These are phyloP conservation scores for Chaenogobius annularis DNA, from an alignment of 2,113 vertebrate species.

Conservation along the genomic window DNA sequence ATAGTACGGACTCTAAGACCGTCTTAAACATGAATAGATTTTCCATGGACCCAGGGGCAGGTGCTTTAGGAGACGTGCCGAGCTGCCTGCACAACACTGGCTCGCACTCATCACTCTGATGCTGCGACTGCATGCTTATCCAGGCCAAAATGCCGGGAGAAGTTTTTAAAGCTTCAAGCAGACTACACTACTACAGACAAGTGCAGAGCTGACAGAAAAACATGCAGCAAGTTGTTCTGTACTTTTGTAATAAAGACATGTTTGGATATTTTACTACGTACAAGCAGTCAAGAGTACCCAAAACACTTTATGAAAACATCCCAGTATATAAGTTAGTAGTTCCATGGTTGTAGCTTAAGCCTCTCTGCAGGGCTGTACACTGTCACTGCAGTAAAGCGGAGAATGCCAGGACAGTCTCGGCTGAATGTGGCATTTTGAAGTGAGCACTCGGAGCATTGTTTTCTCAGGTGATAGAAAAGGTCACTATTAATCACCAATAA, in stretches of 20 bases:
- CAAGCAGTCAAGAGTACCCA: not conserved
- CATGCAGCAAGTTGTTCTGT: not conserved
- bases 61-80: slow-evolving; percentile 14
- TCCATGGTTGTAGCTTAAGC: not conserved
- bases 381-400: not conserved
- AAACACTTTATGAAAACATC: not conserved
- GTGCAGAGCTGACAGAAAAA: not conserved
- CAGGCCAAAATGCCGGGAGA: slow-evolving; percentile 17
- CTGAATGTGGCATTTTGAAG: slow-evolving; percentile 2
- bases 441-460: slow-evolving; percentile 8
- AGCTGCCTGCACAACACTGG: slow-evolving; percentile 21
- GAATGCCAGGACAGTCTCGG: not conserved
- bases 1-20: slow-evolving; percentile 9
- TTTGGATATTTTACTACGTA: not conserved
- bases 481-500: slow-evolving; percentile 47
- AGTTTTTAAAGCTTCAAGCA: slow-evolving; percentile 11
- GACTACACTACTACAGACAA: slow-evolving; percentile 19
- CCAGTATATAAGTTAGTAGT: not conserved
- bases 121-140: slow-evolving; percentile 3
- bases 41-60: slow-evolving; percentile 19
- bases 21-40: slow-evolving; percentile 46
- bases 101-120: slow-evolving; percentile 21
- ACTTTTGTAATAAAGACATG: not conserved
- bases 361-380: slow-evolving; percentile 1
- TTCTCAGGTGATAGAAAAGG: slow-evolving; percentile 42